Evolutionary conservation across 2,888 invertebrate species (phyloP), one percentile per base, ranked within the genome.

Genomic region (Nomada fabriciana): DNA sequence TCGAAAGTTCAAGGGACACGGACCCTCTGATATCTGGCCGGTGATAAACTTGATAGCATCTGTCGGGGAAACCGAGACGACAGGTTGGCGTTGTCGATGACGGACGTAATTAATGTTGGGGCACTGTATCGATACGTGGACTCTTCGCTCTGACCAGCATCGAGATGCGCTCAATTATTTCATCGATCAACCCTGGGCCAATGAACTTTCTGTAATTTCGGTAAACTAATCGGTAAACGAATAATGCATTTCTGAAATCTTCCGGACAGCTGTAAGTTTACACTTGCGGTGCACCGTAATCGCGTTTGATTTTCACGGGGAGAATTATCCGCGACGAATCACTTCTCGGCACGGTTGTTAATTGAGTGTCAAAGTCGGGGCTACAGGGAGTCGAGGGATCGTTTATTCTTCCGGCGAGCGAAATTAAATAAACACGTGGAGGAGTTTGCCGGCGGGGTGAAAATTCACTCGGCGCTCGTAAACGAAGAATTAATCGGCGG

Each of bases 21-120:
- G 11, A 11, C 50, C 20, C 36, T 43, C 36, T 13, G 83, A 79
- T 83, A 83, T 80, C 71, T 57, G 25, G 71, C 36, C 36, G 36
- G 76, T 53, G 84, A 84, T 73, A 72, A 76, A 80, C 83, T 76
- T 47, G 83, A 76, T 78, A 76, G 64, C 64, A 60, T 73, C 71
- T 68, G 73, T 60, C 47, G 42, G 43, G 78, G 72, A 79, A 70
- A 70, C 60, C 63, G 53, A 67, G 82, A 74, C 77, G 76, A 70
- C 76, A 73, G 78, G 57, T 42, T 29, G 78, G 63, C 79, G 55
- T 80, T 80, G 80, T 53, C 60, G 79, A 80, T 61, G 80, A 80
- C 71, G 79, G 80, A 61, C 65, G 71, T 71, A 67, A 80, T 80
- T 80, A 80, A 71, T 63, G 80, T 63, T 67, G 20, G 59, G 42